These are phyloP conservation scores for Taenaris catops DNA, from an alignment of 2,888 invertebrate species.

Conservation along the genomic window DNA sequence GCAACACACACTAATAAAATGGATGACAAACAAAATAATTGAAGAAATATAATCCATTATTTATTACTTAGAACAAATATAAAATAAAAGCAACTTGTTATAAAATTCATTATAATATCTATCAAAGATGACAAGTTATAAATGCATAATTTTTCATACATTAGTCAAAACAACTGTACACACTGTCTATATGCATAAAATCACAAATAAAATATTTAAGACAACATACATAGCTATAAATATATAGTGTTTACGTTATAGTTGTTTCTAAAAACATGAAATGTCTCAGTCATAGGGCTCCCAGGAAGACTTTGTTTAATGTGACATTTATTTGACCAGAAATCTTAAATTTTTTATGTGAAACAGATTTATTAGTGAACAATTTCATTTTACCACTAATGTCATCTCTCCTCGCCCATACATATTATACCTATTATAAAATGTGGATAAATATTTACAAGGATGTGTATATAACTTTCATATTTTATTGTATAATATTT, in stretches of 20 bases:
- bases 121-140: constrained; percentile 28
- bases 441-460: too few relatives aligned
- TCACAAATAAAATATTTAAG: constrained; percentile 13
- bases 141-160: constrained; percentile 23
- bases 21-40: constrained; percentile 6
- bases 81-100: constrained; percentile 40
- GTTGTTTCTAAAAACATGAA: too few relatives aligned
- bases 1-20: too few relatives aligned
- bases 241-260: not conserved
- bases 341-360: too few relatives aligned
- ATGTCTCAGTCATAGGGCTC: constrained; percentile 6
- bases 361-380: too few relatives aligned
- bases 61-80: constrained; percentile 31
- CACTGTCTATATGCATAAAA: constrained; percentile 18
- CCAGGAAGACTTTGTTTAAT: constrained; percentile 10
- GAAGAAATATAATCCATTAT: constrained; percentile 22
- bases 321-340: too few relatives aligned
- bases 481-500: not conserved
- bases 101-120: constrained; percentile 31
- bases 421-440: too few relatives aligned
- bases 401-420: too few relatives aligned
- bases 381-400: too few relatives aligned
- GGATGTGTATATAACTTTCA: too few relatives aligned
- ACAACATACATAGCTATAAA: constrained; percentile 10
- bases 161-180: constrained; percentile 23